Conservation (phyloP, 2,797 vertebrate species). For the Antennarius maculatus region DNA sequence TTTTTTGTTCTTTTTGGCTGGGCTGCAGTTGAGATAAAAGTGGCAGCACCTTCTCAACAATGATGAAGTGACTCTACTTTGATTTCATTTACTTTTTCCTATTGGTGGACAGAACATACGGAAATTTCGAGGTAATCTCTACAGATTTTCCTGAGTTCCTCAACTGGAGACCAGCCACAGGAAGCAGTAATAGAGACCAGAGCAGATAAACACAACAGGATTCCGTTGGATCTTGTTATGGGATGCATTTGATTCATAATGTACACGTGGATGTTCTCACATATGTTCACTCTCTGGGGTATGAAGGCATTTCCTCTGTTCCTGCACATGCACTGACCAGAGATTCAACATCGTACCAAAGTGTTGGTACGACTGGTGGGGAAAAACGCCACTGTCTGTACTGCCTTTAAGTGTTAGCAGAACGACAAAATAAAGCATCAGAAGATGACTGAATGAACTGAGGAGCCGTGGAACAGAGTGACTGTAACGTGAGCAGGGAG, state of each 20-base stretch:
- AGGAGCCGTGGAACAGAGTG: too few relatives aligned
- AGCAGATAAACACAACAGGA: conserved; percentile 9
- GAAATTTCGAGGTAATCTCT: conserved; percentile 17
- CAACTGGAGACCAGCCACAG: conserved; percentile 1
- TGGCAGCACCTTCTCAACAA: background rate
- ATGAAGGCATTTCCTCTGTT: too few relatives aligned
- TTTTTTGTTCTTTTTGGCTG: conserved; percentile 23
- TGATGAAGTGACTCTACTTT: conserved; percentile 12
- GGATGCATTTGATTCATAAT: conserved; percentile 3
- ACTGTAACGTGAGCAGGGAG: too few relatives aligned
- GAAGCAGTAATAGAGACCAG: conserved; percentile 13
- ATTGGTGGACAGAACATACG: background rate
- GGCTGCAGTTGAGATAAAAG: conserved; percentile 15
- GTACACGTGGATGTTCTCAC: background rate
- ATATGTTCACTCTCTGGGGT: too few relatives aligned
- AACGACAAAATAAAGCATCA: too few relatives aligned
- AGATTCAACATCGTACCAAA: too few relatives aligned
- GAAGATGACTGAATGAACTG: too few relatives aligned
- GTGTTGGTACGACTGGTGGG: too few relatives aligned
- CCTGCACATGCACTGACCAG: too few relatives aligned
- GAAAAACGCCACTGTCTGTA: too few relatives aligned
- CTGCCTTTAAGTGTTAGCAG: too few relatives aligned
- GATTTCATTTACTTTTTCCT: background rate
- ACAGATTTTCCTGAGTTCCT: conserved; percentile 24
- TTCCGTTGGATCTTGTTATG: conserved; percentile 13